Conservation (phyloP, 2,888 invertebrate species). For the Lasioglossum zephyrum region DNA sequence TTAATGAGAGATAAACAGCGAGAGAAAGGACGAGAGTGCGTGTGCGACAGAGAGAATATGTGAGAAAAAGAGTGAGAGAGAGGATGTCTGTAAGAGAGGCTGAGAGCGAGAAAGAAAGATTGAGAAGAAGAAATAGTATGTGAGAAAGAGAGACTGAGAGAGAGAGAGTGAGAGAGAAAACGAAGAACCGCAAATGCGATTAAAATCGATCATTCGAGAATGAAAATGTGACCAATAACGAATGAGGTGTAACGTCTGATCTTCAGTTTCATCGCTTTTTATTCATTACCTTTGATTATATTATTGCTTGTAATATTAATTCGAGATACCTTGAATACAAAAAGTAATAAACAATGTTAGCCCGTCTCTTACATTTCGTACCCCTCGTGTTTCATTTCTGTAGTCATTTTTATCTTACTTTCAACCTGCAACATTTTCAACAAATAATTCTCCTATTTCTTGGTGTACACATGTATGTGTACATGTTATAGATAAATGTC, state of each 20-base stretch:
- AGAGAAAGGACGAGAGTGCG: background rate
- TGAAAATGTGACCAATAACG: slow-evolving; percentile 75
- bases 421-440: background rate
- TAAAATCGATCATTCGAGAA: slow-evolving; percentile 74
- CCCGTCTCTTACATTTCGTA: slow-evolving; percentile 59
- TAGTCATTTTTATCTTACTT: background rate
- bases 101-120: background rate
- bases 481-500: too few relatives aligned
- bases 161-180: slow-evolving; percentile 27
- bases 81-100: background rate
- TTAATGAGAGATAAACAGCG: slow-evolving; percentile 57
- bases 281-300: slow-evolving; percentile 78
- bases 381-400: background rate
- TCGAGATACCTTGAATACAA: slow-evolving; percentile 79
- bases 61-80: background rate
- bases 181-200: slow-evolving; percentile 69
- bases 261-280: slow-evolving; percentile 79
- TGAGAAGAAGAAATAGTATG: background rate
- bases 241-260: slow-evolving; percentile 78
- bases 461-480: too few relatives aligned
- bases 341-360: slow-evolving; percentile 78
- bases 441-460: background rate
- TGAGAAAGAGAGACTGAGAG: background rate
- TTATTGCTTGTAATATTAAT: slow-evolving; percentile 79
- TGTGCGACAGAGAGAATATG: background rate